Evolutionary conservation across 2,888 invertebrate species (phyloP), one percentile per base, ranked within the genome.

Genomic region (Heliconius ethilla): DNA sequence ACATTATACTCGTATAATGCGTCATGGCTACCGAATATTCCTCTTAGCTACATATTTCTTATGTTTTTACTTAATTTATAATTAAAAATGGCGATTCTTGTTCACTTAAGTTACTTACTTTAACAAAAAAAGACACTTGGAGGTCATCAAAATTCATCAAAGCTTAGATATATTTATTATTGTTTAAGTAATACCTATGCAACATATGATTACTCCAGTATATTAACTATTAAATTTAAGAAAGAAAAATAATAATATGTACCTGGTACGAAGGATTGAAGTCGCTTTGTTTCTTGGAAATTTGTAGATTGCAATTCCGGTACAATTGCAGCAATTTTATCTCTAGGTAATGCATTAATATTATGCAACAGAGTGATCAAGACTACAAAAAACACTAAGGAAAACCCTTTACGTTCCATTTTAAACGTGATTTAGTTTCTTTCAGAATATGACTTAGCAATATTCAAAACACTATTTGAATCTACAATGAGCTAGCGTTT

Each of bases 331-430:
- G 75, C 6, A 83, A 83, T 40, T 82, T 84, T 45, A 69, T 87
- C 86, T 81, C 86, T 85, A 18, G 90, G 89, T 33, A 83, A 81
- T 15, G 85, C 87, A 72, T 83, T 75, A 45, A 82, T 78, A 75
- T 80, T 82, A 79, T 85, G 82, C 18, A 75, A 70, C 27, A 79
- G 77, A 72, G 40, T 78, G 65, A 81, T 51, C 25, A 67, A 67
- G 45, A 78, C 37, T 10, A 75, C 25, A 69, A 79, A 40, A 33
- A 79, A 75, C 27, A 81, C 25, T 1, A 80, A 59, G 62, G 63
- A 78, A 55, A 82, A 76, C 29, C 76, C 75, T 75, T 80, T 83
- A n/a, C 79, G 77, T 51, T 75, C 51, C 82, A 83, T 84, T 75
- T 59, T 79, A 40, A 73, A 65, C 33, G 29, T 37, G 22, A 55